Conservation (phyloP, 2,888 invertebrate genomes). For the Mimachlamys varia region DNA sequence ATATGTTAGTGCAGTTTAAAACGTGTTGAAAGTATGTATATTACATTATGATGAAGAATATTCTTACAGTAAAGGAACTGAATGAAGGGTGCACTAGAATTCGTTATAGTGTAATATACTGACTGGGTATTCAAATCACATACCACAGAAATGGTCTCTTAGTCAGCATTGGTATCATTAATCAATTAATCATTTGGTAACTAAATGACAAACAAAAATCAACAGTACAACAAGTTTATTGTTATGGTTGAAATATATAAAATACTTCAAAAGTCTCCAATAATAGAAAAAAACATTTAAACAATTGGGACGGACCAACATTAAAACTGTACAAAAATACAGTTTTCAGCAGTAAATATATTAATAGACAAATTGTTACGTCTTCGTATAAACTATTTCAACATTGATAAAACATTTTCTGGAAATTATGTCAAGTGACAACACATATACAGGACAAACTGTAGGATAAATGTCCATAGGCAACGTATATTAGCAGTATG, state of each 20-base stretch:
- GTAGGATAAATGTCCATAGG: not conserved
- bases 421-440: not conserved
- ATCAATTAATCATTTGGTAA: no score
- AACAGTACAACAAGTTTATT: constrained; percentile 29
- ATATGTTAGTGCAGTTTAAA: no score
- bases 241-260: constrained; percentile 10
- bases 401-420: not conserved
- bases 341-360: not conserved
- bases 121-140: no score
- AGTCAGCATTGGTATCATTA: no score
- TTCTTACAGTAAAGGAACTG: no score
- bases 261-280: not conserved
- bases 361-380: not conserved
- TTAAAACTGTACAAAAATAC: not conserved
- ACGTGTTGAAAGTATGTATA: no score
- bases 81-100: no score
- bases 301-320: not conserved
- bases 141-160: no score
- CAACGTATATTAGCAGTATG: not conserved
- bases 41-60: no score
- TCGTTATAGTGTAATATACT: no score
- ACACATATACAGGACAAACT: not conserved
- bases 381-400: not conserved
- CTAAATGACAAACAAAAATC: not conserved
- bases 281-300: not conserved